These are phyloP conservation scores for Rhamnusium bicolor DNA, from an alignment of 2,888 invertebrate species.

Conservation along the genomic window DNA sequence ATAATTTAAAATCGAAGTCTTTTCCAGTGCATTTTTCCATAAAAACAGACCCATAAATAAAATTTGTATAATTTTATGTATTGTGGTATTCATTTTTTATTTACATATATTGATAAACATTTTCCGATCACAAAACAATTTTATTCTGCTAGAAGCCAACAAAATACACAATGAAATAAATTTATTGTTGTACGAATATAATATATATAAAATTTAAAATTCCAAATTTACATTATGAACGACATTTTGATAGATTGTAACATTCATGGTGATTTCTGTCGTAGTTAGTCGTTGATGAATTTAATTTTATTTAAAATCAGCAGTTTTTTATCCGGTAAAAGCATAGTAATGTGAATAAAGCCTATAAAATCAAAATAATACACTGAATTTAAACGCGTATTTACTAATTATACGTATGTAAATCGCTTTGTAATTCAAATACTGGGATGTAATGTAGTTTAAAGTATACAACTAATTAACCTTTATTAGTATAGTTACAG, in stretches of 20 bases:
- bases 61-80: not conserved
- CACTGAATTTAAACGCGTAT: not conserved
- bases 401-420: not conserved
- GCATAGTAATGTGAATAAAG: not conserved
- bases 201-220: not conserved
- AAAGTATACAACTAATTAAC: not conserved
- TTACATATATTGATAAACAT: not conserved
- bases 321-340: not conserved
- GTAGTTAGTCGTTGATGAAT: not conserved
- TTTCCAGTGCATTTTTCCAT: not conserved
- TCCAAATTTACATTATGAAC: not conserved
- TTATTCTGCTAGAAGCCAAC: not conserved
- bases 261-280: not conserved
- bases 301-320: slow-evolving; percentile 18
- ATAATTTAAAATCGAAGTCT: not conserved
- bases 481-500: not conserved
- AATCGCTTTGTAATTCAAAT: not conserved
- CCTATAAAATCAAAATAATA: not conserved
- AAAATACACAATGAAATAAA: not conserved
- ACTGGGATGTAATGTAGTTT: not conserved
- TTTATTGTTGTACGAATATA: not conserved
- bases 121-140: not conserved
- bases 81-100: not conserved
- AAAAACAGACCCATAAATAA: not conserved
- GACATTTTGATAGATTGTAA: not conserved